These are phyloP conservation scores for Hypolimnas misippus DNA, from an alignment of 2,888 invertebrate species.

Conservation along the genomic window DNA sequence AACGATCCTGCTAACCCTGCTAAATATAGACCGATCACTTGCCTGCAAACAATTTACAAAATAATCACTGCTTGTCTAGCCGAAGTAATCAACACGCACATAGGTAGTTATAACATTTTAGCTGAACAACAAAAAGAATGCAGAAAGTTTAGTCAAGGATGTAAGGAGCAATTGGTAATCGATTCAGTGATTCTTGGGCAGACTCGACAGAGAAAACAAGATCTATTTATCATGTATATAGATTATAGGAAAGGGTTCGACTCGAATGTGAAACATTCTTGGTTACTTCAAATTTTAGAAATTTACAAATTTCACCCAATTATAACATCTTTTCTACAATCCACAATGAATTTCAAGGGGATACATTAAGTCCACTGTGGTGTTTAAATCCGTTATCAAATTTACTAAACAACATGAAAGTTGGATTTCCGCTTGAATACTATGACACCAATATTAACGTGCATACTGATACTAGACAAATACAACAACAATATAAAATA, in stretches of 20 bases:
- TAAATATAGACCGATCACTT: conserved; percentile 21
- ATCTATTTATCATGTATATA: background rate
- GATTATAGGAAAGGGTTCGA: background rate
- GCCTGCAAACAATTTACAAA: conserved; percentile 12
- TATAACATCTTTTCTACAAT: too few relatives aligned
- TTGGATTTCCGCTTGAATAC: background rate
- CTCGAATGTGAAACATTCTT: too few relatives aligned
- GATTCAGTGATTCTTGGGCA: conserved; percentile 3
- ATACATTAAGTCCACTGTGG: background rate
- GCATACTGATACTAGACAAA: too few relatives aligned
- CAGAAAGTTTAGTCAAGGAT: conserved; percentile 6
- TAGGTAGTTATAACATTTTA: background rate
- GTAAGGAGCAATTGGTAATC: conserved; percentile 1
- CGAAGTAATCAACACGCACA: background rate
- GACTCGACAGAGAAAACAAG: background rate
- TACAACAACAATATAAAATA: background rate
- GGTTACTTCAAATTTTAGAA: too few relatives aligned
- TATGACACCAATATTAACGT: too few relatives aligned
- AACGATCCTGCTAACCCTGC: background rate
- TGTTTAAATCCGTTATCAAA: too few relatives aligned
- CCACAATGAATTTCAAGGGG: conserved; percentile 2
- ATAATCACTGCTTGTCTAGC: conserved; percentile 18
- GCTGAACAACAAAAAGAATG: conserved; percentile 10
- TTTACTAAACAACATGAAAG: too few relatives aligned
- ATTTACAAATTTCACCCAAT: too few relatives aligned